Evolutionary conservation across 1,140 invertebrate species (phyloP).

Genomic region (Trachymyrmex cornetzi): DNA sequence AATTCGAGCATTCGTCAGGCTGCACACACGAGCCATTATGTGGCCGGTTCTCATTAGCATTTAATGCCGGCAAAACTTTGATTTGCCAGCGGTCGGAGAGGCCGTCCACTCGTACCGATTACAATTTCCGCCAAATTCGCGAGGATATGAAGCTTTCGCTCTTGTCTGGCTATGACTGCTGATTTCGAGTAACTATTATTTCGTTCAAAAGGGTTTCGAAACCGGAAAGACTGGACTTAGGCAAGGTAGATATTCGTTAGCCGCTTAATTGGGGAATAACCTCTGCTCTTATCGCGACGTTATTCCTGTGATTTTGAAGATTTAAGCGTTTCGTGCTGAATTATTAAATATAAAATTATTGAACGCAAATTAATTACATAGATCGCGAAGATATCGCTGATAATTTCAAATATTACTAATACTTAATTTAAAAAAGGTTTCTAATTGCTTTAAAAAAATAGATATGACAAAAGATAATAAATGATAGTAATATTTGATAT

Average conservation of each 20-base stretch:
- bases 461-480: neutral
- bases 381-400: neutral
- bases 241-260: constrained; percentile 31
- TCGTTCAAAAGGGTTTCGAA: constrained; percentile 61
- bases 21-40: constrained; percentile 78
- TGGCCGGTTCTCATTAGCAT: constrained; percentile 79
- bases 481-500: neutral
- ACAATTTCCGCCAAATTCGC: constrained; percentile 74
- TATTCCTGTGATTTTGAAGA: neutral
- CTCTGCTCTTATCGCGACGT: constrained; percentile 16
- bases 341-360: neutral
- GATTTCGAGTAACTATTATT: constrained; percentile 77
- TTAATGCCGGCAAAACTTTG: constrained; percentile 81
- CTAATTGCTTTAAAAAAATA: neutral
- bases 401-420: neutral
- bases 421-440: neutral
- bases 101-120: constrained; percentile 78
- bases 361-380: neutral
- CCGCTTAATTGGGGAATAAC: constrained; percentile 71
- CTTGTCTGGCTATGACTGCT: constrained; percentile 37
- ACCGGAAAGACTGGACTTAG: constrained; percentile 67
- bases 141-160: constrained; percentile 55
- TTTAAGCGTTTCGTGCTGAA: neutral
- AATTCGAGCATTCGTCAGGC: constrained; percentile 78
- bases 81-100: constrained; percentile 77